A percentile compares a stretch with the other conserved stretches of the same genome.
These are phyloP conservation scores for Cotesia glomerata DNA, from an alignment of 1,140 invertebrate species.

Conservation along the genomic window DNA sequence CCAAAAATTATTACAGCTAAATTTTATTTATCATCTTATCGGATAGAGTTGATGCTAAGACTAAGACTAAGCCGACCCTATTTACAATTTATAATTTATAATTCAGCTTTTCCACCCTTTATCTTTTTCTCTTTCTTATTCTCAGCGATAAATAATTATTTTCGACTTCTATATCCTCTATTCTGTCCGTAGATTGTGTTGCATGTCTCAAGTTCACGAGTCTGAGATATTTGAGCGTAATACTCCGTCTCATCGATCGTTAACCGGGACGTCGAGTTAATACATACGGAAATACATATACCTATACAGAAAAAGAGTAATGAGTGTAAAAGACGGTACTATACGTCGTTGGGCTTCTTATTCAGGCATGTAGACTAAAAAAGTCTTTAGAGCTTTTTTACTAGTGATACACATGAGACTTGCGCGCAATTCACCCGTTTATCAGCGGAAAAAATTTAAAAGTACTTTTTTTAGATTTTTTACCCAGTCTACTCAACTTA, in stretches of 20 bases:
- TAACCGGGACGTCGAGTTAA: not conserved
- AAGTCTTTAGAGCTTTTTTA: constrained; percentile 4
- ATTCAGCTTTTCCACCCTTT: too few relatives aligned
- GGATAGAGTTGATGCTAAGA: too few relatives aligned
- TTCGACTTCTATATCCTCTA: too few relatives aligned
- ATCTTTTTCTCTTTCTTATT: too few relatives aligned
- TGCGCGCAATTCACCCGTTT: not conserved
- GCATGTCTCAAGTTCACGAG: too few relatives aligned
- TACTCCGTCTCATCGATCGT: constrained; percentile 12
- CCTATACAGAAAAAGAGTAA: not conserved
- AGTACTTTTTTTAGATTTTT: not conserved
- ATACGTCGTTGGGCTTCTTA: not conserved
- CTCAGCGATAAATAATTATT: too few relatives aligned
- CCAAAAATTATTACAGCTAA: too few relatives aligned
- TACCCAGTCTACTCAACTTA: not conserved
- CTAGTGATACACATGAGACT: not conserved
- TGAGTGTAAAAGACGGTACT: not conserved
- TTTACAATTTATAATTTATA: too few relatives aligned
- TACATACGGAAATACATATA: not conserved
- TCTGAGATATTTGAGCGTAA: too few relatives aligned
- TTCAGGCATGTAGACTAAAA: constrained; percentile 6
- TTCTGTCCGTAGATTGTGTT: too few relatives aligned
- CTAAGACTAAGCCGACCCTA: too few relatives aligned
- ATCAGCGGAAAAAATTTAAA: constrained; percentile 2
- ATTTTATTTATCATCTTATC: too few relatives aligned